Conservation (phyloP, 2,888 invertebrate species). For the Tillus elongatus region DNA sequence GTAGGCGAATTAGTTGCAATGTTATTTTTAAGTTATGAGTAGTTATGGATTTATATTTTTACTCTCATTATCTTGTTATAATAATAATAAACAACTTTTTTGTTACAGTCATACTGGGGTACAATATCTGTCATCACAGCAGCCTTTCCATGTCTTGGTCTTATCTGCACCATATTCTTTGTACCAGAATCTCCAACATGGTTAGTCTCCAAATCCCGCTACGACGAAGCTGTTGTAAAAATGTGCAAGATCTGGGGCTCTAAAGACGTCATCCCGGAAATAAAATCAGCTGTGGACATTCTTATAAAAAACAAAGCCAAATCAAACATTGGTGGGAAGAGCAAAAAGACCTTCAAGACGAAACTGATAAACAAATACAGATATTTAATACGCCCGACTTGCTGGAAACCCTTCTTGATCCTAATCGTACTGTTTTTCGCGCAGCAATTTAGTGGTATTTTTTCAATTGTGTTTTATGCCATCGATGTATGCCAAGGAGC, state of each 20-base stretch:
- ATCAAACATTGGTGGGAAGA: conserved; percentile 2
- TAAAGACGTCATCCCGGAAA: conserved; percentile 23
- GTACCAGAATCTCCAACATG: conserved; percentile 50
- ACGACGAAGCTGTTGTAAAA: conserved; percentile 41
- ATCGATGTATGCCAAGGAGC: conserved; percentile 45
- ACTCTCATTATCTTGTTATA: background rate
- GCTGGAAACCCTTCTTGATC: conserved; percentile 43
- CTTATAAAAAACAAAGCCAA: conserved; percentile 26
- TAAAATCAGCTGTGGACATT: conserved; percentile 30
- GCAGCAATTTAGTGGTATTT: conserved; percentile 50
- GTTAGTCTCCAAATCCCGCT: conserved; percentile 43
- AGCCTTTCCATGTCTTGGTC: conserved; percentile 40
- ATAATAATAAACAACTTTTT: no score
- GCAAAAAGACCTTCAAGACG: conserved; percentile 20
- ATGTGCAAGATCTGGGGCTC: conserved; percentile 41
- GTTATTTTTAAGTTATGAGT: no score
- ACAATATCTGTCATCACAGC: conserved; percentile 40
- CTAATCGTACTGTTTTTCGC: conserved; percentile 47
- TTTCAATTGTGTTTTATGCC: conserved; percentile 49
- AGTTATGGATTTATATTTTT: no score
- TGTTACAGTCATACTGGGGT: conserved; percentile 40
- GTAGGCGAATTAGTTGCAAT: no score
- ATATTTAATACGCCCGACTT: conserved; percentile 36
- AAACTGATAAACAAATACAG: conserved; percentile 28
- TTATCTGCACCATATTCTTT: conserved; percentile 36